phyloP scores from a whole-genome alignment of 2,888 invertebrate species.

The Eilema griseolum region DNA sequence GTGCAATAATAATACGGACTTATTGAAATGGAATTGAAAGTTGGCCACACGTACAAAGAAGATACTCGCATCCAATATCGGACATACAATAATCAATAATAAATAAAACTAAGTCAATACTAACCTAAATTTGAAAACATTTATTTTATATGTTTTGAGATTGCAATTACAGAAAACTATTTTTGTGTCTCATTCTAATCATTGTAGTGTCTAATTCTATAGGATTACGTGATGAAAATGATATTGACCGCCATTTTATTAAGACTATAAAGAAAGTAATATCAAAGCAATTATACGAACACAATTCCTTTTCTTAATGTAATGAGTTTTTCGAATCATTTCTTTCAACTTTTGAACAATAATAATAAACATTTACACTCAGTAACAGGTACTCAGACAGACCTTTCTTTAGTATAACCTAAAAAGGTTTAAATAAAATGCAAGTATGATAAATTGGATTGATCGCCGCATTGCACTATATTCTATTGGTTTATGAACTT shows the following conservation, averaged over 20 bases:
- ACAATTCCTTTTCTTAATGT: not conserved
- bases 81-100: conserved; percentile 1
- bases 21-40: not conserved
- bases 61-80: not conserved
- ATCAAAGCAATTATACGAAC: conserved; percentile 1
- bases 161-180: conserved; percentile 4
- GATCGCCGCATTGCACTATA: not conserved
- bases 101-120: not conserved
- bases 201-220: not conserved
- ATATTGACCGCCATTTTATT: not conserved
- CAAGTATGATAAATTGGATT: not conserved
- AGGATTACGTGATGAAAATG: not conserved
- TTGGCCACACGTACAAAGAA: not conserved
- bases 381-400: too few species aligned
- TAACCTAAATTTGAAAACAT: not conserved
- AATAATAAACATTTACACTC: not conserved
- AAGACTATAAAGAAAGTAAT: not conserved
- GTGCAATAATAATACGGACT: not conserved
- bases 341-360: not conserved
- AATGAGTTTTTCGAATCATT: not conserved
- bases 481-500: not conserved
- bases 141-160: not conserved
- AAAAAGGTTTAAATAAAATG: not conserved
- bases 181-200: not conserved
- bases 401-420: too few species aligned